Evolutionary conservation across 2,113 vertebrate species (phyloP).

Genomic region (Rutilus rutilus): DNA sequence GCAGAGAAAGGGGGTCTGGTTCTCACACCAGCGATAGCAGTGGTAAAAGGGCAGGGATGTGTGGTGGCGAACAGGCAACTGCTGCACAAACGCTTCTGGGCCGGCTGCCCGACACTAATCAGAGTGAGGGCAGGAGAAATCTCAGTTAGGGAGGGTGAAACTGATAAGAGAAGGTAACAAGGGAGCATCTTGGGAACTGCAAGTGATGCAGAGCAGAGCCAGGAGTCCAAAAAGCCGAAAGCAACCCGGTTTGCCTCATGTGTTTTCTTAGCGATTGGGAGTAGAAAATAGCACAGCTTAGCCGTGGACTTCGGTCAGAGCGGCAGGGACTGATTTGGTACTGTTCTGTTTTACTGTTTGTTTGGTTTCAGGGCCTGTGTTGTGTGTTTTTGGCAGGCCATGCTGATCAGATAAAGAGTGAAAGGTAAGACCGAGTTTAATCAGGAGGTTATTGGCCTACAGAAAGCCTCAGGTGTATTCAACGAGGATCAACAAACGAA

Average conservation of each 20-base stretch:
- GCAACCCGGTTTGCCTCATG: constrained; percentile 56
- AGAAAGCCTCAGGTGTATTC: constrained; percentile 67
- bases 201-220: constrained; percentile 80
- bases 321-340: background rate
- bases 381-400: constrained; percentile 40
- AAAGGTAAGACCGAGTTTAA: constrained; percentile 57
- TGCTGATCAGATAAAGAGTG: constrained; percentile 60
- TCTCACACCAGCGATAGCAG: constrained; percentile 75
- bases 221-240: constrained; percentile 60
- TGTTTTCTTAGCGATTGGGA: constrained; percentile 63
- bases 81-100: constrained; percentile 60
- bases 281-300: constrained; percentile 58
- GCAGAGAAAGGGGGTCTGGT: constrained; percentile 73
- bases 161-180: constrained; percentile 69
- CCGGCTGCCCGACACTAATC: constrained; percentile 61
- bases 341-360: constrained; percentile 33
- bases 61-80: constrained; percentile 64
- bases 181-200: constrained; percentile 81
- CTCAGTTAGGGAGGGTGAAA: constrained; percentile 58
- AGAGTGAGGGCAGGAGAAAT: constrained; percentile 62
- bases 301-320: background rate
- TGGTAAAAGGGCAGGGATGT: constrained; percentile 74
- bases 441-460: constrained; percentile 64
- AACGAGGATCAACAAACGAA: constrained; percentile 30
- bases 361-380: constrained; percentile 2